phyloP scores from a whole-genome alignment of 1,140 invertebrate species.

The Teleogryllus occipitalis region DNA sequence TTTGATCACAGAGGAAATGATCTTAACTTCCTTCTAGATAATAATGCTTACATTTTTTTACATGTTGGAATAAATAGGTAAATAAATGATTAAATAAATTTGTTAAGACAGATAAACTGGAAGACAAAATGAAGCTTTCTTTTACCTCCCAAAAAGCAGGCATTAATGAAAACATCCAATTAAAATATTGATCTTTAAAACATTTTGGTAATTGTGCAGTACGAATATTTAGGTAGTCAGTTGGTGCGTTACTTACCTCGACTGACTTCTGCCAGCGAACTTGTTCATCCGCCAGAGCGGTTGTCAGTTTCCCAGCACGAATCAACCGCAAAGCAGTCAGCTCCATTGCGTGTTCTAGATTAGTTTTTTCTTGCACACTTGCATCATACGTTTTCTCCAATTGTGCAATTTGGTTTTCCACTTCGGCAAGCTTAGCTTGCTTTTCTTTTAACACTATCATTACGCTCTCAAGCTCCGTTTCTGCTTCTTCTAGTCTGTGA shows the following conservation, averaged over 20 bases:
- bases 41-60: no score
- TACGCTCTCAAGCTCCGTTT: slow-evolving; percentile 61
- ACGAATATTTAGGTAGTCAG: neutral
- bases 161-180: no score
- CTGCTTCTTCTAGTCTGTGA: slow-evolving; percentile 58
- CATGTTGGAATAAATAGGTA: no score
- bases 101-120: no score
- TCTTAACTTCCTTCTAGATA: no score
- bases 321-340: slow-evolving; percentile 67
- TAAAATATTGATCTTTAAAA: no score
- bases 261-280: slow-evolving; percentile 70
- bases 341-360: slow-evolving; percentile 54
- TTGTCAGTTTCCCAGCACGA: slow-evolving; percentile 71
- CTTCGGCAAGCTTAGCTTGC: slow-evolving; percentile 63
- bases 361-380: slow-evolving; percentile 47
- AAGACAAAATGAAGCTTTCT: no score
- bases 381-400: slow-evolving; percentile 58
- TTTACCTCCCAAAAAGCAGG: no score
- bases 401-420: slow-evolving; percentile 57
- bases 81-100: no score
- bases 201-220: neutral
- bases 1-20: no score
- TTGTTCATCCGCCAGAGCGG: slow-evolving; percentile 76
- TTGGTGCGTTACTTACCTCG: slow-evolving; percentile 39
- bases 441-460: slow-evolving; percentile 70